phyloP scores from a whole-genome alignment of 2,888 invertebrate species.

The Dolichomitus sp. region DNA sequence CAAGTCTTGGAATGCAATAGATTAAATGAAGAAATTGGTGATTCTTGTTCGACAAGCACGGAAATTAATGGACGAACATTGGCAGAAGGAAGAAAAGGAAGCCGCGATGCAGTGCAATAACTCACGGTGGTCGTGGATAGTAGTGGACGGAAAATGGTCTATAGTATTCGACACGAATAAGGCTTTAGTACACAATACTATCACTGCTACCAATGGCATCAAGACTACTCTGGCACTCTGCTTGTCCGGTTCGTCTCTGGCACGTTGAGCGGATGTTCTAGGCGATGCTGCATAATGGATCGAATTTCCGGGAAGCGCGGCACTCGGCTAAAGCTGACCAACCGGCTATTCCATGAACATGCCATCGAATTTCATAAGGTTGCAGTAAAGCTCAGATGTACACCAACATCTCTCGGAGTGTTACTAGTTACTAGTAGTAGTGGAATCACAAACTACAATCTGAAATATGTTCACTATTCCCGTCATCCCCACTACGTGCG shows the following conservation, averaged over 20 bases:
- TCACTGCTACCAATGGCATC: not conserved
- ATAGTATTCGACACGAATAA: not conserved
- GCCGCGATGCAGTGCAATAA: not conserved
- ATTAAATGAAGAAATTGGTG: not conserved
- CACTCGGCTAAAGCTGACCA: not conserved
- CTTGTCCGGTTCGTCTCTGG: conserved; percentile 23
- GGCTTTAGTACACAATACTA: not conserved
- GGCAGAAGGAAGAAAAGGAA: not conserved
- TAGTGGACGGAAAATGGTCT: not conserved
- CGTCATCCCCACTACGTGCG: not conserved
- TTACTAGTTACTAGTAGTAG: not conserved
- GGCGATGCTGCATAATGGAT: conserved; percentile 49
- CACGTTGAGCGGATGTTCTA: conserved; percentile 39
- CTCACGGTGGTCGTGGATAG: not conserved
- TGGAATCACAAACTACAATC: not conserved
- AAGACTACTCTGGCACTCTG: conserved; percentile 4
- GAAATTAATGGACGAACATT: not conserved
- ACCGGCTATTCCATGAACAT: conserved; percentile 1
- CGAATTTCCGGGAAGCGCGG: conserved; percentile 51
- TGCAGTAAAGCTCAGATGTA: conserved; percentile 15
- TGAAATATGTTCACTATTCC: not conserved
- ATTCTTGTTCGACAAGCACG: not conserved
- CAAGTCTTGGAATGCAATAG: not conserved
- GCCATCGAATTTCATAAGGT: conserved; percentile 16
- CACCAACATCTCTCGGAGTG: conserved; percentile 5